Percentiles rank a stretch among this genome's conserved stretches.
These are phyloP conservation scores for Lamprologus tigripictilis DNA, from an alignment of 2,113 vertebrate species.

Conservation along the genomic window DNA sequence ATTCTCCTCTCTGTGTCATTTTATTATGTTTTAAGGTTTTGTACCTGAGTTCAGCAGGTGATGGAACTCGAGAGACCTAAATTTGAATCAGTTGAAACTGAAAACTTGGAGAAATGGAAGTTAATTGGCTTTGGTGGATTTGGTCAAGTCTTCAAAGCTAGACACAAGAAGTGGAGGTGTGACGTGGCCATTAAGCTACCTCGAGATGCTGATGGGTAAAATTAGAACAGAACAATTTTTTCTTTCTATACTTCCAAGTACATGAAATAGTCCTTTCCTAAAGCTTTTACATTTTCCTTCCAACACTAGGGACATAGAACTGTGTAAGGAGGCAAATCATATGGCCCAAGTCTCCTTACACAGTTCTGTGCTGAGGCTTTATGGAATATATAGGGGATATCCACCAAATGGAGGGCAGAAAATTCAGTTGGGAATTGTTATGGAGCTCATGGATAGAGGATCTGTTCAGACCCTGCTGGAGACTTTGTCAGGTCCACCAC, in stretches of 20 bases:
- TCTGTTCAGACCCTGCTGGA: slow-evolving; percentile 66
- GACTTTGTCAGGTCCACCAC: slow-evolving; percentile 22
- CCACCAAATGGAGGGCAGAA: rapidly evolving
- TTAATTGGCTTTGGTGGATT: slow-evolving; percentile 52
- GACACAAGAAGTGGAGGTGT: slow-evolving; percentile 28
- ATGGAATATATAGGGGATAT: slow-evolving; percentile 28
- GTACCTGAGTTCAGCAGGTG: background rate
- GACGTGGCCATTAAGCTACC: slow-evolving; percentile 47
- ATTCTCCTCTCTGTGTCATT: background rate
- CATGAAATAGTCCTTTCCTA: background rate
- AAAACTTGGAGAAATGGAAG: slow-evolving; percentile 1
- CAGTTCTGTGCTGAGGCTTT: slow-evolving; percentile 40
- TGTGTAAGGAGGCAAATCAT: slow-evolving; percentile 9
- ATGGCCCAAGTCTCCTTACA: slow-evolving; percentile 39
- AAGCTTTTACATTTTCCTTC: background rate
- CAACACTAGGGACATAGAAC: rapidly evolving
- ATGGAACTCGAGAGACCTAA: slow-evolving; percentile 19
- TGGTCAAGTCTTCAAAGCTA: slow-evolving; percentile 53
- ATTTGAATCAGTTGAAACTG: background rate
- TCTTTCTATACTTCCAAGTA: background rate
- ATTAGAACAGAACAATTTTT: background rate
- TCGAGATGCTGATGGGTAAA: slow-evolving; percentile 15
- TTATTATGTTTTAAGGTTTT: background rate
- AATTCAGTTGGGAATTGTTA: slow-evolving; percentile 63
- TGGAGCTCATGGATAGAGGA: slow-evolving; percentile 68